Base-by-base conservation (phyloP, 1,140 invertebrate species). In the Drosophila littoralis region DNA sequence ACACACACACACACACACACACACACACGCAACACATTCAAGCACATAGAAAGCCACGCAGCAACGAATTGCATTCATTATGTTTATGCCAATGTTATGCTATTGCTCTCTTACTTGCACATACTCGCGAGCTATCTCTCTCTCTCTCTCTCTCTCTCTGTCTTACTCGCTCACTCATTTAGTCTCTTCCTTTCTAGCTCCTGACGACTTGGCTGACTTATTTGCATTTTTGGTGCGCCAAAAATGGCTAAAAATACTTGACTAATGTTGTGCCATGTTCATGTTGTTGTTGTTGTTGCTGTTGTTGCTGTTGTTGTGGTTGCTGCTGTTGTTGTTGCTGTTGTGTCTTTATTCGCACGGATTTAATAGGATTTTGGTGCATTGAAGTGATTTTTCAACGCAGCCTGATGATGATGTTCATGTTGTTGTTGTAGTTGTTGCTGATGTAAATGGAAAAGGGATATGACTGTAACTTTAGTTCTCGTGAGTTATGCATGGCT, bases 291-390 rank as follows among this genome's bases (percentile, higher is more conserved):
- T 61, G 32, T 46, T 57, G 40, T n/a, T 51, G 69, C 48, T 57
- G 15, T 9, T 58, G 15, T 8, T 38, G 17, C 17, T 17, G 17
- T 17, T 17, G 46, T 45, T 67, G 63, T 45, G 52, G 36, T 1
- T 17, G 17, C 17, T 17, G 17, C 17, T 17, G 17, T 6, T 28
- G 22, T 28, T 28, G 22, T 28, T 28, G 22, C 22, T 28, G 22
- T 28, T 5, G 22, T 28, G 22, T 28, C 60, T 59, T 65, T 63
- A 60, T 65, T 58, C 73, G 75, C 61, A 72, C 70, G 60, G 82
- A 82, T 71, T 86, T 86, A 86, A 82, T 86, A 73, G 71, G 76
- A 86, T 83, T 83, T 77, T 71, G 76, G 79, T 82, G 79, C 82
- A 88, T 67, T 54, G 75, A 65, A 88, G 83, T 88, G 82, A 88